Evolutionary conservation across 2,888 invertebrate species (phyloP).

Genomic region (Lissonota sp.): DNA sequence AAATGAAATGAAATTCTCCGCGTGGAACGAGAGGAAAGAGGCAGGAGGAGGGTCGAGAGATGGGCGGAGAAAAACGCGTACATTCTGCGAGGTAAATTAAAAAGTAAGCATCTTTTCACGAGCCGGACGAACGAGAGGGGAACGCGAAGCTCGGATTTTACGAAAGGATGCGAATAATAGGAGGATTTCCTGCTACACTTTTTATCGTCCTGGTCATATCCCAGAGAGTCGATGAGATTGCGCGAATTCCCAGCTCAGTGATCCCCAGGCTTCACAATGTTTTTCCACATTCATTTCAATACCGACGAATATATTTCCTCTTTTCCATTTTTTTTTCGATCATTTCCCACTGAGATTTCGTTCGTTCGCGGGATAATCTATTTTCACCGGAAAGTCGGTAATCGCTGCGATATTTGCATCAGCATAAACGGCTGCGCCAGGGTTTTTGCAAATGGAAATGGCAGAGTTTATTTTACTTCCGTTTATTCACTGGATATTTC

Average conservation of each 20-base stretch:
- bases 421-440: too few relatives aligned
- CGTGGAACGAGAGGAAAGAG: neutral
- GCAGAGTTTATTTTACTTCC: too few relatives aligned
- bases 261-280: neutral
- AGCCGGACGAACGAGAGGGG: too few relatives aligned
- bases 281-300: neutral
- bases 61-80: neutral
- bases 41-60: neutral
- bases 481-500: too few relatives aligned
- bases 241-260: neutral
- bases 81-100: conserved; percentile 21
- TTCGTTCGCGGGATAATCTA: too few relatives aligned
- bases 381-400: too few relatives aligned
- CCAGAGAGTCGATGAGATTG: neutral
- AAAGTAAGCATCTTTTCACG: conserved; percentile 9
- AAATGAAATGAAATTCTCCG: conserved; percentile 51
- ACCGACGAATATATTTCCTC: too few relatives aligned
- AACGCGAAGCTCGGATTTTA: neutral
- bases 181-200: neutral
- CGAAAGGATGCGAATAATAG: neutral
- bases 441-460: too few relatives aligned
- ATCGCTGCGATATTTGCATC: too few relatives aligned
- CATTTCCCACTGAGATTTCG: too few relatives aligned
- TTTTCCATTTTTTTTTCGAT: too few relatives aligned
- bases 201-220: neutral